phyloP scores from a whole-genome alignment of 1,140 invertebrate species.

The Drosophila rufa region DNA sequence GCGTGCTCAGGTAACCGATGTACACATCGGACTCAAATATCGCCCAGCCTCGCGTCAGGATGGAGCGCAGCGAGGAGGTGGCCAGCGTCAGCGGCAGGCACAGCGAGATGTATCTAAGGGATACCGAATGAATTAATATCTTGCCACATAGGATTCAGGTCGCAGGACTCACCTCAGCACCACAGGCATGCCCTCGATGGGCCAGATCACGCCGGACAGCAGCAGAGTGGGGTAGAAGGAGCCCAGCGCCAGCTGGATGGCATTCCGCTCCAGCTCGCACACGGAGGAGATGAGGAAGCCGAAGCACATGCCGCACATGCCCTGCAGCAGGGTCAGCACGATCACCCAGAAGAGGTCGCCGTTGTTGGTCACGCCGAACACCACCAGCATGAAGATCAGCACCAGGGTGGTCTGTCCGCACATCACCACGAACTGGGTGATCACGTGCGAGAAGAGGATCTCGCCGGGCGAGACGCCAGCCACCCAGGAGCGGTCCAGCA shows the following conservation, averaged over 20 bases:
- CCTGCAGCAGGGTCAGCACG: slow-evolving; percentile 93
- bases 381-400: slow-evolving; percentile 95
- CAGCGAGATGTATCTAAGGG: slow-evolving; percentile 89
- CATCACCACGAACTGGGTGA: slow-evolving; percentile 97
- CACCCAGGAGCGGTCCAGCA: slow-evolving; percentile 95
- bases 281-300: slow-evolving; percentile 97
- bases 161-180: slow-evolving; percentile 87
- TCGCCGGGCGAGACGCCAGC: slow-evolving; percentile 94
- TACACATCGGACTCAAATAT: slow-evolving; percentile 93
- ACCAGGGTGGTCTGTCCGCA: slow-evolving; percentile 94
- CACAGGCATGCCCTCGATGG: slow-evolving; percentile 94
- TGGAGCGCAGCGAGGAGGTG: slow-evolving; percentile 94
- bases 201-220: slow-evolving; percentile 96
- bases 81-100: slow-evolving; percentile 95
- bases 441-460: slow-evolving; percentile 95
- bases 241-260: slow-evolving; percentile 96
- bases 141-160: no score
- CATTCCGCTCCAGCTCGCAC: slow-evolving; percentile 96
- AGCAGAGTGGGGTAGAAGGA: slow-evolving; percentile 97
- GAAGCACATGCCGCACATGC: slow-evolving; percentile 97
- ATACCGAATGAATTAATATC: background rate
- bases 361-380: slow-evolving; percentile 94
- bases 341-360: slow-evolving; percentile 94
- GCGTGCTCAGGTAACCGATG: slow-evolving; percentile 93
- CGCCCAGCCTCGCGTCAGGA: slow-evolving; percentile 95